phyloP scores from a whole-genome alignment of 2,888 invertebrate genomes.

The Deroplatys truncata region DNA sequence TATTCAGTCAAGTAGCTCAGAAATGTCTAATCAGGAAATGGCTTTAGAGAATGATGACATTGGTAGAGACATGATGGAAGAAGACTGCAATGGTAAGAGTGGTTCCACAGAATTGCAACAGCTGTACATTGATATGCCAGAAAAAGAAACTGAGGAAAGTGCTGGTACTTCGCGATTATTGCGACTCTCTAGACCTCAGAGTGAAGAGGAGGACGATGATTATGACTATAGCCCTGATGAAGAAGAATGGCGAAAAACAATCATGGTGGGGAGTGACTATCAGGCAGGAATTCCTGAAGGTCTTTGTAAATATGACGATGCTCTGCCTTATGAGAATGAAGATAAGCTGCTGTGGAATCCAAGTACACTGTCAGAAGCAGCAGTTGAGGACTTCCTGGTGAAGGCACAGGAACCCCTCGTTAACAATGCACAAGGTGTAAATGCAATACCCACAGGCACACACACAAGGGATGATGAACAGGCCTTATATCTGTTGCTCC shows the following conservation, averaged over 20 bases:
- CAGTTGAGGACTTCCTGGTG: constrained; percentile 75
- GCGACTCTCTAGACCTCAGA: constrained; percentile 66
- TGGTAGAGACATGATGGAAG: constrained; percentile 44
- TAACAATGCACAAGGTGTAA: constrained; percentile 47
- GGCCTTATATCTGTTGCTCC: constrained; percentile 82
- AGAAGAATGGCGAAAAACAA: constrained; percentile 83
- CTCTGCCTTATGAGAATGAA: constrained; percentile 91
- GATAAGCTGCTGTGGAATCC: constrained; percentile 95
- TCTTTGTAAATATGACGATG: constrained; percentile 86
- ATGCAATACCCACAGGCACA: constrained; percentile 62
- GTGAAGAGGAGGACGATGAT: constrained; percentile 78
- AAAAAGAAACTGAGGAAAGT: constrained; percentile 29
- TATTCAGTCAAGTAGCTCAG: constrained; percentile 42
- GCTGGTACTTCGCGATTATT: constrained; percentile 46
- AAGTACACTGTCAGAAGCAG: constrained; percentile 62
- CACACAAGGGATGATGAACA: constrained; percentile 85
- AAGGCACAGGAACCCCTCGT: constrained; percentile 47
- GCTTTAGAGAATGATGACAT: constrained; percentile 35
- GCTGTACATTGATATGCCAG: constrained; percentile 50
- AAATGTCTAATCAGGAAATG: constrained; percentile 43
- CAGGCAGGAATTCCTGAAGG: constrained; percentile 94
- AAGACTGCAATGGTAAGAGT: constrained; percentile 36
- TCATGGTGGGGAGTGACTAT: constrained; percentile 92
- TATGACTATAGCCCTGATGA: constrained; percentile 80
- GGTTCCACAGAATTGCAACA: constrained; percentile 50